Evolutionary conservation across 2,113 vertebrate genomes (phyloP), one percentile per base, ranked within the genome.

Genomic region (Thoracochromis brauschi): DNA sequence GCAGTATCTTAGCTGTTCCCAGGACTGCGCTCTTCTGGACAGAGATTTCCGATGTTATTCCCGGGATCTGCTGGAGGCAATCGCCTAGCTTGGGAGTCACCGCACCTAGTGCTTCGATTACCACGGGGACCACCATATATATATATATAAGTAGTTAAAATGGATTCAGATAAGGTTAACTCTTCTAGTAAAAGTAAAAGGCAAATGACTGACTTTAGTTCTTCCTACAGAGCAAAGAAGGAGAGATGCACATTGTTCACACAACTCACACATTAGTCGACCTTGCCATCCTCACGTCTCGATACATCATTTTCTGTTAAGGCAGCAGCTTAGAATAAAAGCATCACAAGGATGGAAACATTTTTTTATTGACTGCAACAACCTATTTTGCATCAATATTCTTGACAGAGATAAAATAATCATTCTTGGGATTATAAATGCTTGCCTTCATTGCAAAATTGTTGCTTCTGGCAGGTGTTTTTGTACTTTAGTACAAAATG

Each of bases 401-500:
- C 75, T 81, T 89, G 87, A 87, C 89, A 89, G 21, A 86, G 81
- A 91, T 31, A 68, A 65, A 93, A 83, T 75, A 81, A 91, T 92
- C 65, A 84, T 79, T 85, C 71, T 91, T 58, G 86, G 35, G 80
- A 82, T 42, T 81, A 45, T 86, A 49, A 87, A 88, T 82, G 65
- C 45, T 89, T 81, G 42, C 16, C 5, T 9, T 54, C 24, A 81
- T 68, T 79, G 47, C 63, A 83, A 47, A 65, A 40, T 53, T 17
- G 9, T 31, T 24, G 45, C n/a, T n/a, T 53, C 49, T 87, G 81
- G 83, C 85, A 91, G 57, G 31, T 82, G 51, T 47, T 78, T 78
- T 78, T 49, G 16, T 78, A 75, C 24, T 75, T 26, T 19, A 19
- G 24, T 78, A 31, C 26, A 8, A 49, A 78, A 78, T 78, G 6